Evolutionary conservation across 2,797 vertebrate species (phyloP), one percentile per base, ranked within the genome.

Genomic region (Melanotaenia parkinsoni): DNA sequence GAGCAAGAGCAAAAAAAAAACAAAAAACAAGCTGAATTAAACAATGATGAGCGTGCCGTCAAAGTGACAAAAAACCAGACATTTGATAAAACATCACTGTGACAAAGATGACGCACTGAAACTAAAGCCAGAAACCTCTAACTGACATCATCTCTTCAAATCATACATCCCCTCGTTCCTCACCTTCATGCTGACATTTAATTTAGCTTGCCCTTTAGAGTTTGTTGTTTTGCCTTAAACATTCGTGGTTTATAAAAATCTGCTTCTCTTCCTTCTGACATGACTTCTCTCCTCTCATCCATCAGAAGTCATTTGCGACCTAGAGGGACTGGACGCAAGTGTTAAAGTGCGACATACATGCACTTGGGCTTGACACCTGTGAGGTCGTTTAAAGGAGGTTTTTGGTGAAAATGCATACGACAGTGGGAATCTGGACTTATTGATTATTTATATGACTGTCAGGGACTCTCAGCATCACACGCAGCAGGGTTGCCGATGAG

Each of bases 361-460:
- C 18, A 20, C 53, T 67, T 40, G 71, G 82, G 67, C 56, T 43
- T 69, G 76, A 91, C 89, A 74, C 83, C 79, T 65, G 78, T 65
- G 50, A 88, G 84, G 80, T 85, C 12, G 58, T 74, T 68, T 43
- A 67, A 81, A 81, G 84, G 72, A 70, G 66, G 63, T 68, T 84
- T 76, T 43, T n/a, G 67, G 66, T 28, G 30, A 81, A 80, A 83
- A 81, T 32, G 47, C 3, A 5, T 60, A 53, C 3, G 7, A 63
- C 77, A 77, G 83, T 66, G 58, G 72, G 79, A 80, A 70, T 76
- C 77, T 74, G 88, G 84, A 86, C 22, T 87, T 94, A 92, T 94
- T 81, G 92, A 95, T 95, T 94, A 95, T 95, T 95, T 89, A 95
- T 94, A 79, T 69, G 86, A 77, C 83, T 95, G 94, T 94, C 93